These are phyloP conservation scores for Drosophila tsacasi DNA, from an alignment of 1,140 invertebrate species.

Conservation along the genomic window DNA sequence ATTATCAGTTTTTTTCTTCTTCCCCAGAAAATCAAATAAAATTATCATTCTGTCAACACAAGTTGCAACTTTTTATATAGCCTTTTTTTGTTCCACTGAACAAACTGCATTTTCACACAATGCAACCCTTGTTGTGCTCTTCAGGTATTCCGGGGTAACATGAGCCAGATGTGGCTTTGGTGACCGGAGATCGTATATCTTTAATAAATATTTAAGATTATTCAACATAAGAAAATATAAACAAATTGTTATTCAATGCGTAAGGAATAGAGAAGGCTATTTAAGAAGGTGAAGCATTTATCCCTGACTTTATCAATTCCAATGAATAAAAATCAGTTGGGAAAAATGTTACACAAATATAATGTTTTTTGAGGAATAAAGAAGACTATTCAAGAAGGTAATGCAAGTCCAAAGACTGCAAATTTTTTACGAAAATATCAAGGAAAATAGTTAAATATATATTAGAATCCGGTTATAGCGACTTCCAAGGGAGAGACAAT, in stretches of 20 bases:
- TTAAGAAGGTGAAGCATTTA: not conserved
- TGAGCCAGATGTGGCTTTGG: not conserved
- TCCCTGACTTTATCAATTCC: no score
- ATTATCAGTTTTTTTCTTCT: not conserved
- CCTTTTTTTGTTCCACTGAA: not conserved
- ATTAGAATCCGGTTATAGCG: no score
- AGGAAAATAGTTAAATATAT: not conserved
- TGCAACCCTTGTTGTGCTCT: slow-evolving; percentile 11
- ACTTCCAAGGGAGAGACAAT: no score
- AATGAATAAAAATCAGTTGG: not conserved
- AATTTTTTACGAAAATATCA: not conserved
- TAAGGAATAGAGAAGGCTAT: not conserved
- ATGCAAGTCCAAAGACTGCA: not conserved
- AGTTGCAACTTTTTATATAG: slow-evolving; percentile 1
- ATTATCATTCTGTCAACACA: slow-evolving; percentile 7
- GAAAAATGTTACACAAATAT: not conserved
- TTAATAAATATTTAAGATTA: not conserved
- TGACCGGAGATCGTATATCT: not conserved
- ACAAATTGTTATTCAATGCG: not conserved
- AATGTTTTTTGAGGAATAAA: not conserved
- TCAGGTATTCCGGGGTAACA: not conserved
- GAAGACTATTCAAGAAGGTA: not conserved
- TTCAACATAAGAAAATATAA: no score
- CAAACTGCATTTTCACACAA: not conserved
- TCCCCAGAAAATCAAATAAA: not conserved